Evolutionary conservation across 1,140 invertebrate species (phyloP).

Genomic region (Zaprionus lachaisei): DNA sequence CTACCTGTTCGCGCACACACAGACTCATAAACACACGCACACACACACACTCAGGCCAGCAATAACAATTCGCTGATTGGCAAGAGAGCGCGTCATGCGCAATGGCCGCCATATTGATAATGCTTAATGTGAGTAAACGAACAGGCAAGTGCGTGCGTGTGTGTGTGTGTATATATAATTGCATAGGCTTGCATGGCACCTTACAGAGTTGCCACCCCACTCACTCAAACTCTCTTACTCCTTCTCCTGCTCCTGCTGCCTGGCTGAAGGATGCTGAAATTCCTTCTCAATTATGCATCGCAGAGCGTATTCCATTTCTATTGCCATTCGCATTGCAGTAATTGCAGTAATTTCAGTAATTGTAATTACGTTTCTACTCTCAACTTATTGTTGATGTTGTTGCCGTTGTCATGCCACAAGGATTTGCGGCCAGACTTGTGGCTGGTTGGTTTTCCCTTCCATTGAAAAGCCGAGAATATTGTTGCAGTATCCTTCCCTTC

Average conservation of each 20-base stretch:
- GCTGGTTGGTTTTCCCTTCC: not conserved
- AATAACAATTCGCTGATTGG: constrained; percentile 72
- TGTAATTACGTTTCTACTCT: constrained; percentile 3
- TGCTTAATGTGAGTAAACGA: constrained; percentile 39
- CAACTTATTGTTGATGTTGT: constrained; percentile 14
- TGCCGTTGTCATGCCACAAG: constrained; percentile 16
- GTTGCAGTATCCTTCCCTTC: not conserved
- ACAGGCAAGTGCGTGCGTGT: constrained; percentile 1
- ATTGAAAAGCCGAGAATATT: not conserved
- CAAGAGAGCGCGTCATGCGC: constrained; percentile 64
- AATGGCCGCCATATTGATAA: constrained; percentile 76
- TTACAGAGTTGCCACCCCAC: constrained; percentile 1
- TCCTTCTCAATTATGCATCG: constrained; percentile 23
- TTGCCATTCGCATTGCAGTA: constrained; percentile 27
- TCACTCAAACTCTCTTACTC: not conserved
- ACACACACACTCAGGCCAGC: constrained; percentile 23
- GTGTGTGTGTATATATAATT: constrained; percentile 18
- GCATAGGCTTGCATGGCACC: constrained; percentile 34
- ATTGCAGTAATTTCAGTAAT: constrained; percentile 23
- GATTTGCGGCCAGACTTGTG: constrained; percentile 3
- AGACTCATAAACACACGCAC: no score
- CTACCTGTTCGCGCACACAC: constrained; percentile 60
- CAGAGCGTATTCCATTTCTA: constrained; percentile 34
- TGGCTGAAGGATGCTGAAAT: constrained; percentile 37
- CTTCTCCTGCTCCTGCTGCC: not conserved